Base-by-base conservation (phyloP, 2,888 invertebrate genomes). In the Hypsopygia costalis region DNA sequence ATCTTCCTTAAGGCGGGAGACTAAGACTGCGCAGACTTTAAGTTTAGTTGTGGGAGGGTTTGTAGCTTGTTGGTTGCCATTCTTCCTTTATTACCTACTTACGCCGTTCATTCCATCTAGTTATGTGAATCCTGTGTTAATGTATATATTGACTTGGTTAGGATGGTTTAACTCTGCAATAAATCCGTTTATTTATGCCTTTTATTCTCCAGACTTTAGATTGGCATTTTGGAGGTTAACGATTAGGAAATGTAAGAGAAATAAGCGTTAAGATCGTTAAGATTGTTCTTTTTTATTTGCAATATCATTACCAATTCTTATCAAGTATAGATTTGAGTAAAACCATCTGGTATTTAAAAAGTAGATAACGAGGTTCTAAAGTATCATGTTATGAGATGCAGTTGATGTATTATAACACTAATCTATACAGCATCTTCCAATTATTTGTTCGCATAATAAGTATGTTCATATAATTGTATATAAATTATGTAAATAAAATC, bases 121-220 rank as follows among this genome's bases (percentile, higher is more conserved):
- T 37, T 91, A 92, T 53, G 91, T 92, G 1, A 91, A 90, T 44
- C 87, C 89, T 0, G 89, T 92, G 3, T 72, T 95, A 37, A 93
- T 94, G 91, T 92, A 92, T 34, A 92, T 94, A 39, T 80, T 96
- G 38, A 96, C 95, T 1, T 97, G 96, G 96, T 82, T 97, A 29
- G 97, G 96, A 0, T 97, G 96, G 95, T 93, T 95, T 59, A 97
- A 96, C 70, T 95, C 95, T 0, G 95, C 95, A 3, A 95, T 97
- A 49, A 97, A 97, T 81, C 96, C 96, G 0, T 96, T 96, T 69
- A 97, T 97, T 60, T 97, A 96, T 65, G 96, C 96, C 11, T 96
- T 96, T 67, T 96, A 96, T 78, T 96, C 95, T 46, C 94, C 94
- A 0, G 96, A 96, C 70, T 96, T 96, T 69, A 91, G 96, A 62